Conservation (phyloP, 2,797 vertebrate genomes). For the Perodicticus potto region DNA sequence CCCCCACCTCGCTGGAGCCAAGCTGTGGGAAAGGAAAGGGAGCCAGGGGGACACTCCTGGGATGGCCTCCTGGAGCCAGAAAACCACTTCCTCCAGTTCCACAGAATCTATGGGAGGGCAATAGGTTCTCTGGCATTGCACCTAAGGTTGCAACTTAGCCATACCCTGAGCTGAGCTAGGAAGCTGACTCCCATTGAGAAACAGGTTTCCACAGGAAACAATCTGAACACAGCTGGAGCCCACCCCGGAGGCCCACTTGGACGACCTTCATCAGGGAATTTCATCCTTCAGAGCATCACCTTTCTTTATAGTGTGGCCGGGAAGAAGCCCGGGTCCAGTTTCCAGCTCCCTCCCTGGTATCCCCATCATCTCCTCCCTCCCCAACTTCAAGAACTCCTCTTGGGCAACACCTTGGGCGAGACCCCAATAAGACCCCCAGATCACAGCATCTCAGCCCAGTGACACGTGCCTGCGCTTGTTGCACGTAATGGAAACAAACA, state of each 20-base stretch:
- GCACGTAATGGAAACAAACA: neutral
- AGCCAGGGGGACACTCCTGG: neutral
- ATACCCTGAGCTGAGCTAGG: neutral
- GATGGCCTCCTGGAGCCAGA: neutral
- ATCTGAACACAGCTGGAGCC: neutral
- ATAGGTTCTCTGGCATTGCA: neutral
- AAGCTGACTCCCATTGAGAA: neutral
- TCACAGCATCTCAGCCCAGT: neutral
- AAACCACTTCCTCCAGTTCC: neutral
- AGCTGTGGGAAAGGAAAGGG: neutral
- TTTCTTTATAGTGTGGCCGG: neutral
- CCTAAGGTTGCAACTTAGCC: neutral
- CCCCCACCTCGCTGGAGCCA: too few relatives aligned
- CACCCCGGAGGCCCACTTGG: neutral
- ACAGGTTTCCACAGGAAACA: neutral
- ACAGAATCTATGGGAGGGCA: rapidly evolving
- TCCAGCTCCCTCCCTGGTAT: rapidly evolving
- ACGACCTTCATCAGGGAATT: neutral
- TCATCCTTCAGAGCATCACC: neutral
- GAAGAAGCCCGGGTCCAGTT: neutral
- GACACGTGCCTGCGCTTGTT: rapidly evolving
- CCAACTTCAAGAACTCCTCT: neutral
- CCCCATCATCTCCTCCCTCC: too few relatives aligned
- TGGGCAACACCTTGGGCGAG: neutral
- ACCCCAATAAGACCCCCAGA: neutral